Evolutionary conservation across 30 jellyfish, hydroid and myxozoan genomes (phyloP), one percentile per base, ranked within the genome.

Genomic region (Hydractinia symbiolongicarpus): DNA sequence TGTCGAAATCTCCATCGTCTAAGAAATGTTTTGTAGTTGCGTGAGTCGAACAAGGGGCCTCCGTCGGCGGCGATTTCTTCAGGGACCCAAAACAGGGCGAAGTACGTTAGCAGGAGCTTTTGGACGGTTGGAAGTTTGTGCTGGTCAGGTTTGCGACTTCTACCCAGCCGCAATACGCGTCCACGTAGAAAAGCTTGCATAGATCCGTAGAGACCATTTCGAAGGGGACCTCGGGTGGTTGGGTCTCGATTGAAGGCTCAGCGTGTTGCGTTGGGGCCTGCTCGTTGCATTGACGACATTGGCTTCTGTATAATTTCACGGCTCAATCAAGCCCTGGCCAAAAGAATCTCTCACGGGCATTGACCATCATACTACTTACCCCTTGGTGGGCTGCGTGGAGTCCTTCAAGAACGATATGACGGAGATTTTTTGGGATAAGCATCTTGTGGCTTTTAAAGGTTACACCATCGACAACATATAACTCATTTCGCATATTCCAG

Each of bases 341-440:
- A 54, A 81, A 81, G 79, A 81, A 70, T 53, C 88, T 30, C 54
- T 53, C 80, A 19, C 78, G 82, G 19, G 89, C 87, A 10, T 69
- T 81, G 86, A 84, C 87, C 14, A 64, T 61, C 87, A 79, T 79
- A n/a, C 84, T 58, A 44, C 85, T 58, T 9, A 79, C 87, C 7
- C 87, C 87, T 79, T 79, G 87, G 51, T 79, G 87, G 70, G 87
- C 85, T 17, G 87, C 84, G 85, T 79, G 87, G 9, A 79, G 87
- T 16, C 87, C 85, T 30, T 58, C 87, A 6, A 58, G 72, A 8
- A 66, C 85, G 69, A n/a, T n/a, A 8, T 58, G 84, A 14, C 85
- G 86, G 8, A 20, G 85, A 7, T 53, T 9, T 30, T 9, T 15
- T 7, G 84, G 81, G 82, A 73, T 40, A 81, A 57, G 55, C 84